Conservation (phyloP, 2,797 vertebrate species). For the Otus scops region DNA sequence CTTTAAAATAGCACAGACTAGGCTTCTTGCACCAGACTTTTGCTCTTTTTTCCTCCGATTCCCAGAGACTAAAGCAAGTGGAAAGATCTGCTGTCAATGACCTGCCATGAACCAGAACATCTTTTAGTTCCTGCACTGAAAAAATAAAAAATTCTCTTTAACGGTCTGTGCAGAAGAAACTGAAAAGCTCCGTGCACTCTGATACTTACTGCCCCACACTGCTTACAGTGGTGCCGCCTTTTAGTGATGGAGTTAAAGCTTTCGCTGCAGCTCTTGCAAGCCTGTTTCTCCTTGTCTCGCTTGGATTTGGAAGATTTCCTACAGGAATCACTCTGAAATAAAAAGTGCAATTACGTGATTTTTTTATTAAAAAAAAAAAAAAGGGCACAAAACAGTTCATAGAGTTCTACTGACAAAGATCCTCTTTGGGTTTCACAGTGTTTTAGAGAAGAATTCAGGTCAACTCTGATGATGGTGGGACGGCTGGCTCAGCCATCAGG, state of each 20-base stretch:
- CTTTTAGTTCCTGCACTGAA: neutral
- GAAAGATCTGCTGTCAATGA: neutral
- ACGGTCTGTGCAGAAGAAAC: neutral
- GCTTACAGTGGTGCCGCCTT: conserved; percentile 94
- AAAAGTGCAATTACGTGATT: neutral
- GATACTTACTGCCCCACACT: conserved; percentile 87
- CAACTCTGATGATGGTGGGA: neutral
- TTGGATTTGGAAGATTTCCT: conserved; percentile 87
- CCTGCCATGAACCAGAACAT: neutral
- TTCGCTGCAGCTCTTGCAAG: conserved; percentile 91
- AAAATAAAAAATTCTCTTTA: neutral
- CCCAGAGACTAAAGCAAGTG: neutral
- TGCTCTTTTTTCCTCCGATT: neutral
- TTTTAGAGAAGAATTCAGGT: neutral
- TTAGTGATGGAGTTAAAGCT: conserved; percentile 94
- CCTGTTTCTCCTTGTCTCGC: conserved; percentile 92
- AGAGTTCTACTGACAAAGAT: neutral
- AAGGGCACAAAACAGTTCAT: neutral
- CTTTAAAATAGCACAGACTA: neutral
- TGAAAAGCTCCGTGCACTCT: neutral
- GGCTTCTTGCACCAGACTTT: neutral
- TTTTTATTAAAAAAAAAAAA: neutral
- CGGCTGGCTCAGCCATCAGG: neutral
- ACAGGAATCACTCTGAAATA: conserved; percentile 74
- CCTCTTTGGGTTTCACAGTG: neutral